Base-by-base conservation (phyloP, 2,888 invertebrate genomes). In the Synanthedon formicaeformis region DNA sequence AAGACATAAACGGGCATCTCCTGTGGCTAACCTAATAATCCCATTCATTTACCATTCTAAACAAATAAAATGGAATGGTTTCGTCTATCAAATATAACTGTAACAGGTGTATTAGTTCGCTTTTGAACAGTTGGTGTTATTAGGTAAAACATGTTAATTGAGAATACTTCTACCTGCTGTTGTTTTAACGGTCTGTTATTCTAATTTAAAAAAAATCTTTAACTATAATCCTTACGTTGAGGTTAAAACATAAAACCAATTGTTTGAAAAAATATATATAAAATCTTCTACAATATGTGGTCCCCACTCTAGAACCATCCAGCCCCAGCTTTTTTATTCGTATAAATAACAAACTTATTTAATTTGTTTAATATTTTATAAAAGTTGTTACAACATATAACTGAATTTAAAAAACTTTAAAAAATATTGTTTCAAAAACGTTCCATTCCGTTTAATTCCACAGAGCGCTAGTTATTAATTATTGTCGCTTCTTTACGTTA, bases 21-120 rank as follows among this genome's bases (percentile, higher is more conserved):
- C 80, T 85, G 86, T 57, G 86, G 85, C 82, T 83, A 66, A 79
- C 81, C 83, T 84, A 81, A 85, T 86, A 76, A 76, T 67, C 65
- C 65, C 72, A 71, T 78, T 81, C 73, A 74, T 69, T 75, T 65
- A 60, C 64, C 58, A 64, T 65, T 74, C 65, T 81, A 83, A 84
- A 82, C 81, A 84, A 85, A 84, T 83, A 84, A 81, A 83, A 74
- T 58, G 18, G 1, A 49, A 16, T 16, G 14, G 45, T 45, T 45
- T 14, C 45, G 45, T 45, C 45, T 14, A 14, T 45, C 11, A 45
- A 45, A 45, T n/a, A n/a, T 45, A 45, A 45, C 45, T 6, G 45
- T 45, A 45, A 45, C 45, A 45, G 45, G 45, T 45, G 45, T n/a
- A 45, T 45, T 45, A 45, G 34, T 34, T 13, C 45, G 45, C 13